Base-by-base conservation (phyloP, 2,113 vertebrate genomes). In the Dolichotis patagonum region DNA sequence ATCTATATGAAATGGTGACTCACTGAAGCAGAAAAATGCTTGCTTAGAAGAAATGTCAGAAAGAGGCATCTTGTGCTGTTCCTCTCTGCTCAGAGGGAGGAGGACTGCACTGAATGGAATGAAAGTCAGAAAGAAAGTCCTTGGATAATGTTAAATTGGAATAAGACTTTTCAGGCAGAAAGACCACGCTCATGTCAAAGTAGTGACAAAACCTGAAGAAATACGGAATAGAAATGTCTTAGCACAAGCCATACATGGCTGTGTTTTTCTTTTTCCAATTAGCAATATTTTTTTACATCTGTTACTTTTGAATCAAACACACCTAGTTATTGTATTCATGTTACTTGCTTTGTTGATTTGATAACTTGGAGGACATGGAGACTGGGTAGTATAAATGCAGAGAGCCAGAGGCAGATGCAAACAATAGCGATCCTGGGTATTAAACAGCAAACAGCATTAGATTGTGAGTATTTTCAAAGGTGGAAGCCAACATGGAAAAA, bases 1-100 rank as follows among this genome's bases (percentile, higher is more conserved):
- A 94, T 92, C 41, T 62, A 0, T 67, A 49, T 65, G 71, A 83
- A 75, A 80, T 91, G 24, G 69, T 71, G 26, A 90, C 35, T 94
- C 80, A 80, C 8, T 73, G 83, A 95, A 54, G 78, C 56, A 78
- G 96, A 94, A 85, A 88, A 65, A 73, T 13, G 16, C 82, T 84
- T 69, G 49, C 46, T 78, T n/a, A n/a, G 24, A 24, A 73, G n/a
- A 75, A 54, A 32, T 75, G 9, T 43, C 49, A 85, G 83, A 46
- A n/a, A 77, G 38, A 46, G 58, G 63, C 52, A n/a, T 69, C 17
- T 58, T 85, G n/a, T 62, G 22, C 49, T 71, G 6, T 56, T 54
- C 54, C 30, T 71, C 30, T 30, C 38, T 63, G 35, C 75, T 92
- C 73, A 17, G 32, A 60, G 63, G 20, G 46, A 65, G 30, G 58